Evolutionary conservation across 2,797 vertebrate genomes (phyloP).

Genomic region (Halcyon badia): DNA sequence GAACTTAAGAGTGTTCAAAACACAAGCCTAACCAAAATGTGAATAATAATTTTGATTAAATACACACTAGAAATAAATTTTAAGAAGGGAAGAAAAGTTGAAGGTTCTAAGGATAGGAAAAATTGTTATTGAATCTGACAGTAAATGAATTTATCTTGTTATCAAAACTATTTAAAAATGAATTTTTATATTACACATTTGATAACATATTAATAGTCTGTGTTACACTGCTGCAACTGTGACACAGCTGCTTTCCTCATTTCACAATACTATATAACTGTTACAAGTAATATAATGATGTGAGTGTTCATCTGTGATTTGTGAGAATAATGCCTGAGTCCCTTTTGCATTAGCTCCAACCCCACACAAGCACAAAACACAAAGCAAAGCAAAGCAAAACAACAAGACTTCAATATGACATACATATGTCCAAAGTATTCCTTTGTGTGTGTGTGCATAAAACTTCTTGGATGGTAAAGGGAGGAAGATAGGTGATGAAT

Average conservation of each 20-base stretch:
- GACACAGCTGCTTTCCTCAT: constrained; percentile 45
- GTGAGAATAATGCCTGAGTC: background rate
- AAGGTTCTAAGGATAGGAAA: constrained; percentile 42
- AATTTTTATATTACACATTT: constrained; percentile 56
- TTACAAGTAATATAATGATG: constrained; percentile 16
- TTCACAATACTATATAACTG: constrained; percentile 22
- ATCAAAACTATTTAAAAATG: constrained; percentile 44
- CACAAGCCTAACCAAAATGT: background rate
- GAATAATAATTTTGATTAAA: background rate
- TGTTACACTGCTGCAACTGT: constrained; percentile 37
- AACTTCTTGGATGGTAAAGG: background rate
- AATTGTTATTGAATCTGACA: constrained; percentile 44
- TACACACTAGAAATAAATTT: background rate
- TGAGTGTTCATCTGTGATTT: constrained; percentile 20
- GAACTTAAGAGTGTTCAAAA: background rate
- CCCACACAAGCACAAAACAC: background rate
- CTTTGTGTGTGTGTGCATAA: background rate
- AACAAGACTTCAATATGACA: background rate
- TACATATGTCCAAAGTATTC: background rate
- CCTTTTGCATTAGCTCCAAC: background rate
- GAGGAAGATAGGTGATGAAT: background rate
- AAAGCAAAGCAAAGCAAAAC: background rate
- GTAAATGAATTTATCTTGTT: constrained; percentile 61
- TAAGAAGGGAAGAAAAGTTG: constrained; percentile 8
- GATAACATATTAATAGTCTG: constrained; percentile 55